Evolutionary conservation across 2,888 invertebrate species (phyloP), one percentile per base, ranked within the genome.

Genomic region (Eumerus sabulonum): DNA sequence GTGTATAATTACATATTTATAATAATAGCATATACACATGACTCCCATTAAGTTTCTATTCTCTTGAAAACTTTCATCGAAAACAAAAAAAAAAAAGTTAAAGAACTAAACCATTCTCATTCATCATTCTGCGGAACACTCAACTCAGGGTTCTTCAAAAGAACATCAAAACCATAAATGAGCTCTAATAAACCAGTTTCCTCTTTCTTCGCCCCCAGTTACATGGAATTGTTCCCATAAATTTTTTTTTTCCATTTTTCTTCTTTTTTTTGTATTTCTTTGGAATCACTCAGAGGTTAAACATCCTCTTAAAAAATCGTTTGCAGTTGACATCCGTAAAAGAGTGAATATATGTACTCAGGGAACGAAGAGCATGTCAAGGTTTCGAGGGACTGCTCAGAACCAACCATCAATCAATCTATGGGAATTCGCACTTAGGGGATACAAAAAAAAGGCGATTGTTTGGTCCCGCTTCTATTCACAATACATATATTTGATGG

Each of bases 321-420:
- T 77, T 77, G 76, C 72, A 27, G 62, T 71, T 77, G 76, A 72
- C 76, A 72, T 77, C 66, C 62, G 18, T 38, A 47, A 27, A 38
- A 51, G 64, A 57, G 62, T 57, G 44, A 62, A 45, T 54, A 50
- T 50, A 42, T 66, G 60, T 56, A 63, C 36, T 12, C 14, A 47
- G 11, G 7, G 44, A 50, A n/a, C 9, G 27, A 27, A 27, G 27
- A 27, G 27, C 27, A 27, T 27, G 27, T 27, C 27, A 27, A 27
- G 27, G 27, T 27, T 27, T 27, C 27, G 3, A 36, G 48, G 27
- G 36, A n/a, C 44, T 60, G 42, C 44, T 27, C 47, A 16, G 71
- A 76, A 71, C 56, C 66, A 77, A 77, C 67, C 76, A 77, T 77
- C 76, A 77, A 72, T 77, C 76, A 76, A 62, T n/a, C 42, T 18